Percentiles rank a stretch among this genome's conserved stretches.
Evolutionary conservation across 2,113 vertebrate species (phyloP).

Genomic region (Pituophis catenifer): DNA sequence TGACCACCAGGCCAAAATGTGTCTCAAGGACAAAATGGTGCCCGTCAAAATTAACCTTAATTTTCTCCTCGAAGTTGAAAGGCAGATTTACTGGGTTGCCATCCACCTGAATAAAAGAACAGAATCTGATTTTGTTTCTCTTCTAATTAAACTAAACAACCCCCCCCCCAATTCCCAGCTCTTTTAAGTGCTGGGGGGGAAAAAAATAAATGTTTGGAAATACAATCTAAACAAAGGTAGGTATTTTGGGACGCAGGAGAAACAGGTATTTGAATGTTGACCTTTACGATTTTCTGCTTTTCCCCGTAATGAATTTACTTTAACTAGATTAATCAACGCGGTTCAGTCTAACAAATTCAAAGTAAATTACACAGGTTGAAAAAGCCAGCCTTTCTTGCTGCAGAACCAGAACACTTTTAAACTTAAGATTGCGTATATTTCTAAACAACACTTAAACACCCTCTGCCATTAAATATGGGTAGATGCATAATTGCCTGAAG

Average conservation of each 20-base stretch:
- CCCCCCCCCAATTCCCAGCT: neutral
- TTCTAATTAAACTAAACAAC: neutral
- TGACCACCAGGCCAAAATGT: constrained; percentile 63
- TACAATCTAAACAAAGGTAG: neutral
- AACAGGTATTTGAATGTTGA: neutral
- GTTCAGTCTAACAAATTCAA: neutral
- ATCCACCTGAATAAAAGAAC: constrained; percentile 62
- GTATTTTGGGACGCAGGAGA: neutral
- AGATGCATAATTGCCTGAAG: neutral
- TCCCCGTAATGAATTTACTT: neutral
- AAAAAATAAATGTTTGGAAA: neutral
- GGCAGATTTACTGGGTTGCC: constrained; percentile 62
- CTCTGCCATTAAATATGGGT: neutral
- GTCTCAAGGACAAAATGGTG: constrained; percentile 50
- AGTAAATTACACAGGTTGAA: neutral
- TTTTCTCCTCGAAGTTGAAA: constrained; percentile 56
- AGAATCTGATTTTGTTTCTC: neutral
- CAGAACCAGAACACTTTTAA: neutral
- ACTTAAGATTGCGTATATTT: neutral
- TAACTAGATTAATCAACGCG: neutral
- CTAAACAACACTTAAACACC: neutral
- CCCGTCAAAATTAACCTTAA: constrained; percentile 58
- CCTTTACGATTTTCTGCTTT: neutral
- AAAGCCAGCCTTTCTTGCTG: neutral
- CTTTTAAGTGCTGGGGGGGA: neutral